Conservation (phyloP, 2,113 vertebrate genomes). For the Larimichthys crocea region DNA sequence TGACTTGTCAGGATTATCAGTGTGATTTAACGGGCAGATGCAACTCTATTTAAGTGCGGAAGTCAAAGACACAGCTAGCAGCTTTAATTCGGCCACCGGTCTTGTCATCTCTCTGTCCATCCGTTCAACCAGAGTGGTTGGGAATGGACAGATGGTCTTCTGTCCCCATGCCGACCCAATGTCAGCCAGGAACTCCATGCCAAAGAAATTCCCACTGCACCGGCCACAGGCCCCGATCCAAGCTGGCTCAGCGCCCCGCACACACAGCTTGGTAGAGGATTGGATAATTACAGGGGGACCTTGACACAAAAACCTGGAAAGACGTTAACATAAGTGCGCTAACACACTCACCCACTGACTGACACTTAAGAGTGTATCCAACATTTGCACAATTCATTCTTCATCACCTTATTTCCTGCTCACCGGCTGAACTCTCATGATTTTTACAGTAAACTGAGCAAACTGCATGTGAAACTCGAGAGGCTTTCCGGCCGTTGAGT, state of each 20-base stretch:
- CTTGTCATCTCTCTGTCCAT: slow-evolving; percentile 44
- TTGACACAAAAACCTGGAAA: slow-evolving; percentile 18
- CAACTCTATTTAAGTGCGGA: slow-evolving; percentile 4
- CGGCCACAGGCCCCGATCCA: slow-evolving; percentile 29
- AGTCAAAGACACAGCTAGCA: slow-evolving; percentile 24
- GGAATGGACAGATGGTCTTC: slow-evolving; percentile 51
- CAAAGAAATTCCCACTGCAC: slow-evolving; percentile 68
- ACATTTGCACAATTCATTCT: neutral
- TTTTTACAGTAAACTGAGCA: slow-evolving; percentile 14
- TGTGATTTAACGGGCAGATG: neutral
- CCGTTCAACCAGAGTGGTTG: slow-evolving; percentile 43
- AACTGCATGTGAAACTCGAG: slow-evolving; percentile 52
- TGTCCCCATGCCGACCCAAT: slow-evolving; percentile 50
- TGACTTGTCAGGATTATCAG: neutral
- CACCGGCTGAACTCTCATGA: neutral
- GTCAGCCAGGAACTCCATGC: slow-evolving; percentile 59
- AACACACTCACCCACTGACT: slow-evolving; percentile 25
- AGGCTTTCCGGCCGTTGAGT: slow-evolving; percentile 4
- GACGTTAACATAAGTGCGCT: slow-evolving; percentile 15
- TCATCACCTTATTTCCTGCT: neutral
- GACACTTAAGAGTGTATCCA: neutral
- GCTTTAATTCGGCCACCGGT: slow-evolving; percentile 54
- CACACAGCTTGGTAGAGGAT: slow-evolving; percentile 34
- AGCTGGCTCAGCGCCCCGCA: slow-evolving; percentile 38
- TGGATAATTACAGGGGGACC: slow-evolving; percentile 62